Evolutionary conservation across 2,888 invertebrate genomes (phyloP), one percentile per base, ranked within the genome.

Genomic region (Spatulosminthurus flaviceps): DNA sequence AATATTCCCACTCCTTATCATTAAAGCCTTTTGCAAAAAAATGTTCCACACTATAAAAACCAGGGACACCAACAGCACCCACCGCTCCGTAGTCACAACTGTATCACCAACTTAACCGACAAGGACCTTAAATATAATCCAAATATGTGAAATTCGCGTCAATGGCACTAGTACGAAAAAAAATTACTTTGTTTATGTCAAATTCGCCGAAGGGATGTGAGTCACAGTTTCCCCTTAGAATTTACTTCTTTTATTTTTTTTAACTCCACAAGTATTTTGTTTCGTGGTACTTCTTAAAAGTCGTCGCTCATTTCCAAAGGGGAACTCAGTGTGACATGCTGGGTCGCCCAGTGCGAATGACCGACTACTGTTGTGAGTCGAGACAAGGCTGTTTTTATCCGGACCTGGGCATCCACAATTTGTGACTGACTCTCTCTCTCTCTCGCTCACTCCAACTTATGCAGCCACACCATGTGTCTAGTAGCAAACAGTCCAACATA

Each of bases 331-430:
- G 51, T 73, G 73, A 73, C 73, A 73, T 73, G 73, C 60, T 73
- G 51, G 73, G 73, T 73, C 73, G 73, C 73, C 61, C 26, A 73
- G 21, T 73, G 73, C 73, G 73, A 73, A 43, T 73, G 73, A 73
- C 73, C 73, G 73, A 73, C 73, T 73, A 73, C 71, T 42, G 28
- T 0, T 51, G 24, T 60, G 73, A 60, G 41, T 22, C n/a, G 73
- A 73, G 73, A 60, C 60, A 73, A 28, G 73, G 61, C 60, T 60
- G 73, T 73, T 73, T 71, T 73, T 73, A 73, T 73, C 29, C 43
- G 60, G 73, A 73, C 61, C 73, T 73, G 51, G 28, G 28, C 34
- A 69, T n/a, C 29, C 28, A 28, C 51, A 51, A 51, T 51, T 9
- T 51, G 51, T 19, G 51, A 51, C 51, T 51, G 51, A 51, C 51